These are phyloP conservation scores for Megalops cyprinoides DNA, from an alignment of 2,797 vertebrate genomes.

Conservation along the genomic window DNA sequence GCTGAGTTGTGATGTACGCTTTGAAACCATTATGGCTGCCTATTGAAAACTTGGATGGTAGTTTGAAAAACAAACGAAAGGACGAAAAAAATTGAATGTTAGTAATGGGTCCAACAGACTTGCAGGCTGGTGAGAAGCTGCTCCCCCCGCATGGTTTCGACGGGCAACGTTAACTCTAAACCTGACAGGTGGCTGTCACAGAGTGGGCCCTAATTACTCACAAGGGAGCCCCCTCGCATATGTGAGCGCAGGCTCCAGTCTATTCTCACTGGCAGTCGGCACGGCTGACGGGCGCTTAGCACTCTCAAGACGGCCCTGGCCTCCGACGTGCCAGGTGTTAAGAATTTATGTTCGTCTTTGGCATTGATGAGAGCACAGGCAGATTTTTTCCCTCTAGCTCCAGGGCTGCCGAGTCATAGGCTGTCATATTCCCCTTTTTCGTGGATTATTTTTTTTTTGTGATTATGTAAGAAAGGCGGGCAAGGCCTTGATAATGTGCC, in stretches of 20 bases:
- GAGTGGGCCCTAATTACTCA: conserved; percentile 5
- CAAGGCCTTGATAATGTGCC: not conserved
- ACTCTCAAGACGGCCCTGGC: not conserved
- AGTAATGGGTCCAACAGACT: not conserved
- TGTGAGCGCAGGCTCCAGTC: not conserved
- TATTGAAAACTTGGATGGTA: not conserved
- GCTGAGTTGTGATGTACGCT: not conserved
- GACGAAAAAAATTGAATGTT: not conserved
- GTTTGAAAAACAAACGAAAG: not conserved
- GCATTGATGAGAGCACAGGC: conserved; percentile 2
- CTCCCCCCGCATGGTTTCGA: not conserved
- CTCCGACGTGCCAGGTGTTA: conserved; percentile 22
- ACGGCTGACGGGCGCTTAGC: conserved; percentile 5
- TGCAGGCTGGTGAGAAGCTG: too few relatives aligned
- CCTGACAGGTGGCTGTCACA: conserved; percentile 35
- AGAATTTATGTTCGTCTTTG: conserved; percentile 18
- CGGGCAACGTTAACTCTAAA: conserved; percentile 16
- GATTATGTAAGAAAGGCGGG: not conserved
- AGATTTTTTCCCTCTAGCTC: conserved; percentile 21
- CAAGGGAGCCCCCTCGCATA: conserved; percentile 5
- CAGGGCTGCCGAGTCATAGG: conserved; percentile 20
- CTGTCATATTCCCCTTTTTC: not conserved
- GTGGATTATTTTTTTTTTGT: not conserved
- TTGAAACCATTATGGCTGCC: not conserved
- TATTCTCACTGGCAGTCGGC: conserved; percentile 26